A percentile compares a stretch with the other conserved stretches of the same genome.
Conservation (phyloP, 2,113 vertebrate genomes). For the Tichodroma muraria region DNA sequence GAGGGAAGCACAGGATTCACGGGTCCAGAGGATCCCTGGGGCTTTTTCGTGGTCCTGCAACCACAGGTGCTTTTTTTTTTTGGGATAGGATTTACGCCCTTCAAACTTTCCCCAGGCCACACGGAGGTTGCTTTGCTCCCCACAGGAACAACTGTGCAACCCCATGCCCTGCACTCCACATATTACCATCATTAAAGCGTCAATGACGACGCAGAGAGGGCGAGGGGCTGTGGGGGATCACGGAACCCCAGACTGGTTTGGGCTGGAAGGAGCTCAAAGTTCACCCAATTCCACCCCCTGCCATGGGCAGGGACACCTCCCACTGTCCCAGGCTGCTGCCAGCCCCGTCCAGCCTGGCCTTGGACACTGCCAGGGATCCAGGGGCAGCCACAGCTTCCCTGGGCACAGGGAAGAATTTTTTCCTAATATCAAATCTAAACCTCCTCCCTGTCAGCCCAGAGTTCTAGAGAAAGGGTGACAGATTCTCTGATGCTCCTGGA, state of each 20-base stretch:
- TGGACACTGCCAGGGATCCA: background rate
- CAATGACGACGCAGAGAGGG: background rate
- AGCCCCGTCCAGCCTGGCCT: background rate
- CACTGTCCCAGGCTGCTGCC: background rate
- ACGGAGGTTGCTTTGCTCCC: background rate
- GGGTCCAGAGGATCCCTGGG: background rate
- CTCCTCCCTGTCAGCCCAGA: background rate
- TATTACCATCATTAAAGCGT: fast-evolving
- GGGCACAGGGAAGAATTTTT: background rate
- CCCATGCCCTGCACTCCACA: background rate
- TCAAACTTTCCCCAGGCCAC: background rate
- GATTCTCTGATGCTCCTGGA: background rate
- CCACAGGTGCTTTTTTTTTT: background rate
- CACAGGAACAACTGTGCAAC: background rate
- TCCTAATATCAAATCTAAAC: background rate
- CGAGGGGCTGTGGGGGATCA: background rate
- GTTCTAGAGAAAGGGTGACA: background rate
- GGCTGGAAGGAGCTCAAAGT: background rate
- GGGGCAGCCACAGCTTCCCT: background rate
- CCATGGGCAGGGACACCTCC: background rate
- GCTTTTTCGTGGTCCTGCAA: background rate
- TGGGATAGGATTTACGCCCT: background rate
- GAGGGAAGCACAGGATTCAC: background rate
- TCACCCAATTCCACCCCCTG: background rate
- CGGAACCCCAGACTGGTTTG: background rate